A percentile compares a stretch with the other conserved stretches of the same genome.
Conservation (phyloP, 1,140 invertebrate genomes). For the Camponotus floridanus region DNA sequence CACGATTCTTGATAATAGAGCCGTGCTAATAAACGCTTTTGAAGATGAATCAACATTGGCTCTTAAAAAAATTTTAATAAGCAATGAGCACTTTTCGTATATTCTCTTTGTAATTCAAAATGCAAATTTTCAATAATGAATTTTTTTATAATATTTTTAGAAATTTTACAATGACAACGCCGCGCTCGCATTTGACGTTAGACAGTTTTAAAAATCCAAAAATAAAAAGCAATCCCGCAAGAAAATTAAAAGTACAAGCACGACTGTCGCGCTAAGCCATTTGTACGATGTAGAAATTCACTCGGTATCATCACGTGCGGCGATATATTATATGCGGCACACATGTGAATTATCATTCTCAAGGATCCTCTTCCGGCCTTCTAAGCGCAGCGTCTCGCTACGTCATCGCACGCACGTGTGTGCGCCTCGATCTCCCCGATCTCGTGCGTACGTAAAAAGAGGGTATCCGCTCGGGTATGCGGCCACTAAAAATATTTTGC, state of each 20-base stretch:
- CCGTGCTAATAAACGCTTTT: slow-evolving; percentile 11
- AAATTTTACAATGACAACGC: background rate
- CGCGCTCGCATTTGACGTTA: background rate
- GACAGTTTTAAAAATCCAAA: background rate
- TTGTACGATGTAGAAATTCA: background rate
- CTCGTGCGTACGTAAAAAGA: slow-evolving; percentile 30
- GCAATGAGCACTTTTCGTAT: background rate
- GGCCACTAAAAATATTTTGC: slow-evolving; percentile 64
- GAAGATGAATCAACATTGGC: background rate
- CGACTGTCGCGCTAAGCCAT: background rate
- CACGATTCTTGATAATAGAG: background rate
- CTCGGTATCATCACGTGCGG: background rate
- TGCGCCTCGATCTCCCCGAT: slow-evolving; percentile 8
- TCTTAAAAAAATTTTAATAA: background rate
- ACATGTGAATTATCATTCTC: slow-evolving; percentile 42
- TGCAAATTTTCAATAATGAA: background rate
- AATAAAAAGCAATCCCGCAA: background rate
- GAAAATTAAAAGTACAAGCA: background rate
- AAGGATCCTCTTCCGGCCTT: slow-evolving; percentile 53
- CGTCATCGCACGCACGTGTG: slow-evolving; percentile 52
- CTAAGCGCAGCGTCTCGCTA: background rate
- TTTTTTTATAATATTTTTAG: background rate
- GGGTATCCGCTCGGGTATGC: background rate
- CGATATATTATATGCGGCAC: background rate
- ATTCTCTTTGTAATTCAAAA: background rate